phyloP scores from a whole-genome alignment of 1,140 invertebrate genomes.

The Ylistrum balloti region DNA sequence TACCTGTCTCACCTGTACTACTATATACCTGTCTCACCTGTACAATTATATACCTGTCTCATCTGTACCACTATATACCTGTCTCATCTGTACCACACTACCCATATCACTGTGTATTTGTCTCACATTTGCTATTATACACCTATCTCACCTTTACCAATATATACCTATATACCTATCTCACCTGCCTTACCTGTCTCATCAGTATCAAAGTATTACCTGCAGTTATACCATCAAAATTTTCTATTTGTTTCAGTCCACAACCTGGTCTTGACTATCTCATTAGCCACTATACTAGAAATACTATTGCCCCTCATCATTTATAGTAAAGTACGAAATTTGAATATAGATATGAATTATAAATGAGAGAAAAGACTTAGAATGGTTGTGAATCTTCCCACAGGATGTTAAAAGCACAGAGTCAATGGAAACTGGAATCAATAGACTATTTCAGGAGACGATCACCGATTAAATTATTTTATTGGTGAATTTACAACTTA shows the following conservation, averaged over 20 bases:
- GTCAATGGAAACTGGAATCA: not conserved
- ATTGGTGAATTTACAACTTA: slow-evolving; percentile 28
- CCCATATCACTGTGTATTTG: no score
- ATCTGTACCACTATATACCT: no score
- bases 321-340: not conserved
- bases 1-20: not conserved
- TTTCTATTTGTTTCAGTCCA: no score
- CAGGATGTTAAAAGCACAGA: not conserved
- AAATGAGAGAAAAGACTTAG: not conserved
- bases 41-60: no score
- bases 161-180: no score
- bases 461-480: not conserved
- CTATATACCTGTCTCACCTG: no score
- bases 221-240: no score
- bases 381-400: not conserved
- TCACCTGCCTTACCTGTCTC: no score
- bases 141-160: no score
- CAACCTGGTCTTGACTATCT: not conserved
- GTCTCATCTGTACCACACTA: no score
- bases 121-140: no score
- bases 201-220: no score
- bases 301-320: not conserved
- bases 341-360: slow-evolving; percentile 1
- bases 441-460: not conserved
- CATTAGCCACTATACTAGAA: not conserved